These are phyloP conservation scores for Rhyacophila evoluta DNA, from an alignment of 2,888 invertebrate species.

Conservation along the genomic window DNA sequence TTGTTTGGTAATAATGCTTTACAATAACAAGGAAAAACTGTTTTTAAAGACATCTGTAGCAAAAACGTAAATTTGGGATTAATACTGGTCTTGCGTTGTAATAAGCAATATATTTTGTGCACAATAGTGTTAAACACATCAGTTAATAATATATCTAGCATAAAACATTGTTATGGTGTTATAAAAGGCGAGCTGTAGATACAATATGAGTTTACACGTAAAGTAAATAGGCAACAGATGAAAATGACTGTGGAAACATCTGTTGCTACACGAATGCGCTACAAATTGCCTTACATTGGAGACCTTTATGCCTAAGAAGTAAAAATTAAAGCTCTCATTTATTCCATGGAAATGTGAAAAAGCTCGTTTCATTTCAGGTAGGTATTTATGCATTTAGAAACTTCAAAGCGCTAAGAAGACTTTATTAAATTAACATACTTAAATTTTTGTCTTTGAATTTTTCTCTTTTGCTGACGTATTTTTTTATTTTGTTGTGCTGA, in stretches of 20 bases:
- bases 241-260: not conserved
- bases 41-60: too few relatives aligned
- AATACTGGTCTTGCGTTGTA: too few relatives aligned
- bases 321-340: not conserved
- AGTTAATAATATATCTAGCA: too few relatives aligned
- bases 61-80: too few relatives aligned
- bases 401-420: not conserved
- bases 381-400: not conserved
- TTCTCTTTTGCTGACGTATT: too few relatives aligned
- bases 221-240: not conserved
- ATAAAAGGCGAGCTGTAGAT: not conserved
- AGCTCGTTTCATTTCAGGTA: not conserved
- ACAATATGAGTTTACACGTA: not conserved
- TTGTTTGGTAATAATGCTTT: too few relatives aligned
- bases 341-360: not conserved
- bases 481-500: too few relatives aligned
- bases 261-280: conserved; percentile 12
- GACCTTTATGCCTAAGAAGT: not conserved
- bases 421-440: not conserved
- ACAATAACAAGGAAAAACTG: too few relatives aligned
- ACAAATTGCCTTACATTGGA: not conserved
- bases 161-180: not conserved
- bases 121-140: too few relatives aligned
- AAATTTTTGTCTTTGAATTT: not conserved
- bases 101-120: too few relatives aligned